These are phyloP conservation scores for Drosophila kuntzei DNA, from an alignment of 2,888 invertebrate genomes.

Conservation along the genomic window DNA sequence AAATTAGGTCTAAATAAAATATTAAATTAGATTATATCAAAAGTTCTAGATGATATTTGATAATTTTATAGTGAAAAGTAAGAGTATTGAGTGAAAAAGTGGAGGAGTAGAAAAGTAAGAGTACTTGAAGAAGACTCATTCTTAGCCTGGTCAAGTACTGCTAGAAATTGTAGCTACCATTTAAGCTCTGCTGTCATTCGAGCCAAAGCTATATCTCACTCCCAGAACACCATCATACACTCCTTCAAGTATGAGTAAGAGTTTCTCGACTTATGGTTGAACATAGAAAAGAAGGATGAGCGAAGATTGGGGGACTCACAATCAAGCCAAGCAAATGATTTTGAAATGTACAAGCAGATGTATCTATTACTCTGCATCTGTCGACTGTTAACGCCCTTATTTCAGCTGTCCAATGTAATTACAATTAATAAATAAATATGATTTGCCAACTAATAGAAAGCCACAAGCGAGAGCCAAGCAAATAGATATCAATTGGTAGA, in stretches of 20 bases:
- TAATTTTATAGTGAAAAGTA: not conserved
- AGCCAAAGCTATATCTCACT: constrained; percentile 26
- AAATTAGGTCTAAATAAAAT: not conserved
- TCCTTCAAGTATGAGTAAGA: constrained; percentile 21
- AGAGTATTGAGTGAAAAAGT: not conserved
- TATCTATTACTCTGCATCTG: constrained; percentile 44
- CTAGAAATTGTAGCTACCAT: constrained; percentile 40
- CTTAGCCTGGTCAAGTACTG: constrained; percentile 14
- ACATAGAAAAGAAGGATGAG: not conserved
- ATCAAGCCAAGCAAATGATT: constrained; percentile 27
- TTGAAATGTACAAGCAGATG: constrained; percentile 39
- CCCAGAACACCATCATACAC: constrained; percentile 10
- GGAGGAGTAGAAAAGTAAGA: constrained; percentile 5
- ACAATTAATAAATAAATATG: constrained; percentile 79
- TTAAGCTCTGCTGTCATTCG: constrained; percentile 46
- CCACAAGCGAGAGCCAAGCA: constrained; percentile 21
- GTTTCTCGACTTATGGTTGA: constrained; percentile 12
- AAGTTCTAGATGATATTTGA: no score
- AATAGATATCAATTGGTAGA: constrained; percentile 10
- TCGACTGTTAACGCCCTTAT: constrained; percentile 8
- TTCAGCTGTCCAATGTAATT: constrained; percentile 69
- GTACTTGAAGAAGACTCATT: constrained; percentile 30
- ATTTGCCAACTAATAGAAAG: constrained; percentile 59
- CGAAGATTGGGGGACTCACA: not conserved
- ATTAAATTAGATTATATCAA: no score